A percentile compares a stretch with the other conserved stretches of the same genome.
Conservation (phyloP, 1,140 invertebrate species). For the Spodoptera litura region DNA sequence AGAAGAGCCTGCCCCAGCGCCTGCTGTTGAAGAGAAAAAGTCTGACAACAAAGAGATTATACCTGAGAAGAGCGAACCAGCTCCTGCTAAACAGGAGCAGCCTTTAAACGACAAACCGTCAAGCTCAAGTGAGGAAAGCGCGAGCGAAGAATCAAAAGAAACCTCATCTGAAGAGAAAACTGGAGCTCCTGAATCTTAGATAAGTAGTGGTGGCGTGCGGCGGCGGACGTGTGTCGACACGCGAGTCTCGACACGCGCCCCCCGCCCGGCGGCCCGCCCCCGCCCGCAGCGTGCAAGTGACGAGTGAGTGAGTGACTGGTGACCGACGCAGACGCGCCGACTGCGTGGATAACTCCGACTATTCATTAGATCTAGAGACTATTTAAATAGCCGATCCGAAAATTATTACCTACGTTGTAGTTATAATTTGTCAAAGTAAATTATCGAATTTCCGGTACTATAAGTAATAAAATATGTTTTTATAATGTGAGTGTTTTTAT, state of each 20-base stretch:
- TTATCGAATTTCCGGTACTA: slow-evolving; percentile 84
- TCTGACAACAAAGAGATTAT: slow-evolving; percentile 52
- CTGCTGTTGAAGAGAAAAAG: slow-evolving; percentile 49
- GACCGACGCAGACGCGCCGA: slow-evolving; percentile 49
- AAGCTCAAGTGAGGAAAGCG: slow-evolving; percentile 66
- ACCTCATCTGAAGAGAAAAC: slow-evolving; percentile 61
- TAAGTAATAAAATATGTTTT: slow-evolving; percentile 83
- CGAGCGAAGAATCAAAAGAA: slow-evolving; percentile 67
- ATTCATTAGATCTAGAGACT: slow-evolving; percentile 83
- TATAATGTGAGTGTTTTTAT: slow-evolving; percentile 62
- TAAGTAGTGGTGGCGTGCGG: slow-evolving; percentile 59
- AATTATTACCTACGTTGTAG: slow-evolving; percentile 81
- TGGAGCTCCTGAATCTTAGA: slow-evolving; percentile 68
- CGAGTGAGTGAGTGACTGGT: slow-evolving; percentile 57
- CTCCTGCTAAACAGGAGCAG: slow-evolving; percentile 50
- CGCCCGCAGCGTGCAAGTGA: slow-evolving; percentile 42
- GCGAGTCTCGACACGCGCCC: slow-evolving; percentile 77
- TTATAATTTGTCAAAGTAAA: slow-evolving; percentile 82
- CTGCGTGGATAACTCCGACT: slow-evolving; percentile 67
- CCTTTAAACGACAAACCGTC: slow-evolving; percentile 59
- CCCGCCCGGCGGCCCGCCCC: slow-evolving; percentile 58
- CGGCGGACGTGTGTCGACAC: slow-evolving; percentile 81
- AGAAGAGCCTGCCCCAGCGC: slow-evolving; percentile 25
- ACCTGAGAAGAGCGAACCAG: slow-evolving; percentile 22
- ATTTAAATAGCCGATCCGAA: slow-evolving; percentile 82